phyloP scores from a whole-genome alignment of 1,140 invertebrate species.

The Globodera rostochiensis region DNA sequence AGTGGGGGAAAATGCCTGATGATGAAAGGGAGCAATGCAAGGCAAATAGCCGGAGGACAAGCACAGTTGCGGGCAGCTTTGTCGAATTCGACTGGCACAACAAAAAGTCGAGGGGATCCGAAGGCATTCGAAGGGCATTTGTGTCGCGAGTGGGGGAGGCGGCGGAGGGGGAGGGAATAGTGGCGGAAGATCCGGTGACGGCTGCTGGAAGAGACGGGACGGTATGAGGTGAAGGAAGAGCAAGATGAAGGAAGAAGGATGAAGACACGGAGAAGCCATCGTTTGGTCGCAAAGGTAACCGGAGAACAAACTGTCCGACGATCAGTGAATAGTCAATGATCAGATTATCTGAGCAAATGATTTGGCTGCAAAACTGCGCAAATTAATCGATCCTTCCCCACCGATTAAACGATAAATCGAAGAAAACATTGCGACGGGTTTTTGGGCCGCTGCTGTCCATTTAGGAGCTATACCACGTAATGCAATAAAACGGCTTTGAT shows the following conservation, averaged over 20 bases:
- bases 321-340: not conserved
- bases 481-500: not conserved
- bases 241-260: not conserved
- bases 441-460: not conserved
- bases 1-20: not conserved
- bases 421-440: not conserved
- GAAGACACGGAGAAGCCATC: not conserved
- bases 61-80: slow-evolving; percentile 31
- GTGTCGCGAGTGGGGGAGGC: not conserved
- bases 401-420: no score
- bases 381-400: not conserved
- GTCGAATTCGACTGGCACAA: slow-evolving; percentile 29
- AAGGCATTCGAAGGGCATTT: slow-evolving; percentile 26
- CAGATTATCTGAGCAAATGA: not conserved
- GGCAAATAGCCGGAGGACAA: not conserved
- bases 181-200: not conserved
- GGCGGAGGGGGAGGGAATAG: not conserved
- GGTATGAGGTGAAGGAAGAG: not conserved
- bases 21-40: not conserved
- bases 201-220: not conserved
- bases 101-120: slow-evolving; percentile 29
- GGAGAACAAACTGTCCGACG: no score
- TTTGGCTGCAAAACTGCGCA: not conserved
- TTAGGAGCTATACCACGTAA: not conserved
- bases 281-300: not conserved